phyloP scores from a whole-genome alignment of 2,888 invertebrate species.

The Meganola albula region DNA sequence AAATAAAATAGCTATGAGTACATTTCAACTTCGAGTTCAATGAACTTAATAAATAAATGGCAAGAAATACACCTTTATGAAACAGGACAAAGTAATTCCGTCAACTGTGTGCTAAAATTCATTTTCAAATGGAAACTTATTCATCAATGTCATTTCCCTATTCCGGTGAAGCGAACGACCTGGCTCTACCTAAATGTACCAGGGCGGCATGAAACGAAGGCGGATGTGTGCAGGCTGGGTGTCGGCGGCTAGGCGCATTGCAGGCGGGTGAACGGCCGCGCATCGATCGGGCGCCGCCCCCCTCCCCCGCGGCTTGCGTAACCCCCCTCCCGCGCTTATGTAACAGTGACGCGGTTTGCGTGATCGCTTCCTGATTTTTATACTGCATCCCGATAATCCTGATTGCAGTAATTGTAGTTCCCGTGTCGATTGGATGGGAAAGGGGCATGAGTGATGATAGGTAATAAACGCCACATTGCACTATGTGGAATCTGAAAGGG shows the following conservation, averaged over 20 bases:
- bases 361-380: conserved; percentile 54
- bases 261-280: conserved; percentile 76
- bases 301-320: conserved; percentile 51
- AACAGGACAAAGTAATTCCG: too few species aligned
- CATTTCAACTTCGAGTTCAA: too few species aligned
- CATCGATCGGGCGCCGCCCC: conserved; percentile 57
- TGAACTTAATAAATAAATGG: too few species aligned
- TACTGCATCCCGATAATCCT: conserved; percentile 32
- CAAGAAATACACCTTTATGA: too few species aligned
- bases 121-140: conserved; percentile 13
- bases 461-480: too few species aligned
- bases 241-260: conserved; percentile 62
- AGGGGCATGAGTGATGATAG: too few species aligned
- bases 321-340: conserved; percentile 59
- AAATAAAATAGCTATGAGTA: too few species aligned
- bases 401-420: too few species aligned
- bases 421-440: too few species aligned
- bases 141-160: conserved; percentile 20
- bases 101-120: too few species aligned
- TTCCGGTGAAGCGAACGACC: conserved; percentile 36
- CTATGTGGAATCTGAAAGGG: too few species aligned
- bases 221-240: conserved; percentile 38
- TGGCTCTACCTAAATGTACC: conserved; percentile 39
- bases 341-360: conserved; percentile 61
- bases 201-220: conserved; percentile 50